Evolutionary conservation across 2,888 invertebrate genomes (phyloP), one percentile per base, ranked within the genome.

Genomic region (Nudaria mundana): DNA sequence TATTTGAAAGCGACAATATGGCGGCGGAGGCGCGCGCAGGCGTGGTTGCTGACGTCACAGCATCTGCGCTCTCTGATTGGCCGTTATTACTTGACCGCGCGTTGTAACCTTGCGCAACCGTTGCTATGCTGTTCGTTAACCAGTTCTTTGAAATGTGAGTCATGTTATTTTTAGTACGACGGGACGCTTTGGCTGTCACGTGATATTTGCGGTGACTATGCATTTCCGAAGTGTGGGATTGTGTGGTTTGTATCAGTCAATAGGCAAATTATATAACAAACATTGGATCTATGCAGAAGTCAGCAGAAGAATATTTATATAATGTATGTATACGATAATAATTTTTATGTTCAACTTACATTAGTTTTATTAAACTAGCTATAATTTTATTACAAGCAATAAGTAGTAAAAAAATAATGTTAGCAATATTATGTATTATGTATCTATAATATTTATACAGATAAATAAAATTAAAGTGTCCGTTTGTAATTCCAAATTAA

Each of bases 21-120:
- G 80, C 80, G 66, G 60, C 59, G 81, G 87, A 79, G 87, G 87
- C 86, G 85, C 85, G 87, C 85, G 88, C 86, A 81, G 88, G 88
- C 88, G 88, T 86, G 88, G 86, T 77, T 66, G 81, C 68, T 83
- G 75, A 87, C 88, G 88, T 88, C 88, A 87, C 69, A 44, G 62
- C 63, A 51, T 67, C 56, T 40, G 55, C 52, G 77, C 52, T 37
- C 49, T 36, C 56, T 56, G 55, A 85, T 87, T 88, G 88, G 88
- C 41, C 37, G 71, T 25, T 64, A 58, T 53, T 49, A 57, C 40
- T 59, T 69, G 71, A 72, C 71, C 71, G 77, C 70, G 71, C 72
- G 69, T 58, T 69, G 70, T 82, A 85, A 84, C 83, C 84, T 83
- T 83, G 85, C 83, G 81, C 77, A 84, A 85, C 83, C 61, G 86